These are phyloP conservation scores for Heliornis fulica DNA, from an alignment of 2,113 vertebrate species.

Conservation along the genomic window DNA sequence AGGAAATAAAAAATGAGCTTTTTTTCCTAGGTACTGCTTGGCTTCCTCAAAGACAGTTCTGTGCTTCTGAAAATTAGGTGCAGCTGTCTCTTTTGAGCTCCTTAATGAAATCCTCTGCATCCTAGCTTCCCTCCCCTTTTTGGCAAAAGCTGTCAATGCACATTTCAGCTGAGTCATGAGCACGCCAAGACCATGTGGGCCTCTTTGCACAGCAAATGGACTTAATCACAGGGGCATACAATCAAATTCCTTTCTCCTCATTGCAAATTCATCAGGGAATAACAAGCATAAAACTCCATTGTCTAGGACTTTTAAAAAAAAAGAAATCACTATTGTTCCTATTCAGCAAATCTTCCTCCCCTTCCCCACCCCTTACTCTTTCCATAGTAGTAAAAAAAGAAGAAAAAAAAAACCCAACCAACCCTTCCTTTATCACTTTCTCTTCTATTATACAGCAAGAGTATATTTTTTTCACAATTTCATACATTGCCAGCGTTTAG, in stretches of 20 bases:
- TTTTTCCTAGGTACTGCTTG: neutral
- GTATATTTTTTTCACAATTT: neutral
- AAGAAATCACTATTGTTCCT: neutral
- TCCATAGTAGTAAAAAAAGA: neutral
- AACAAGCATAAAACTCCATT: constrained; percentile 43
- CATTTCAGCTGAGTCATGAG: neutral
- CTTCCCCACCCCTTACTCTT: neutral
- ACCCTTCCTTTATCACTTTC: neutral
- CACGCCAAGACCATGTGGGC: neutral
- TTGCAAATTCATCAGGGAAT: constrained; percentile 27
- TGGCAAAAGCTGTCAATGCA: neutral
- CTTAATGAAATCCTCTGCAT: neutral
- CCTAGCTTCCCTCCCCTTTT: neutral
- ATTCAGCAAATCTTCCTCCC: neutral
- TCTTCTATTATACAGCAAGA: neutral
- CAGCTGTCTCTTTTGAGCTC: constrained; percentile 21
- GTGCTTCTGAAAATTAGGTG: constrained; percentile 49
- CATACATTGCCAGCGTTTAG: neutral
- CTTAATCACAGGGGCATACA: constrained; percentile 28
- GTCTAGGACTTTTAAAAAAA: neutral
- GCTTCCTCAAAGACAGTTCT: neutral
- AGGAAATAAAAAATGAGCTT: constrained; percentile 11
- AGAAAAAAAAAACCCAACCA: neutral
- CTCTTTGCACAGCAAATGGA: constrained; percentile 30
- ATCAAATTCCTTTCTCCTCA: constrained; percentile 45